Evolutionary conservation across 2,888 invertebrate species (phyloP), one percentile per base, ranked within the genome.

Genomic region (Rambutsinella grinnellia): DNA sequence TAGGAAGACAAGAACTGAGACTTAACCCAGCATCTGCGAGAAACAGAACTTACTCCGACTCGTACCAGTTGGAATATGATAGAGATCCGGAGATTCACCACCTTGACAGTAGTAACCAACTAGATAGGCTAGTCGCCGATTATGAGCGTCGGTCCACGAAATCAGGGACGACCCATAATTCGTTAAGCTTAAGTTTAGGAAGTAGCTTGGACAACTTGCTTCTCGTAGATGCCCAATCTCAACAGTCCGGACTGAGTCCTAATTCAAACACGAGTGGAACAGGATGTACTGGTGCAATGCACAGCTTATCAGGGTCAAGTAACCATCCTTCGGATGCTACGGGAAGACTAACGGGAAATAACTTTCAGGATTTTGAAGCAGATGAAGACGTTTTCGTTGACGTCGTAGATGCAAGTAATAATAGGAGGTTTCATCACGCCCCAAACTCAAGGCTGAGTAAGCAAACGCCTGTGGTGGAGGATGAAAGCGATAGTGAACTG

Each of bases 351-450:
- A 68, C 67, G 19, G 70, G 70, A 53, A 36, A 5, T 8, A 75
- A 75, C 24, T 67, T 67, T 36, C 54, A 28, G 10, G 83, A 82
- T 66, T 82, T 80, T n/a, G 83, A 82, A 21, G 67, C 56, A n/a
- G 83, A 82, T 62, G 81, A 78, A 21, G 81, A 82, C 63, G 83
- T 83, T n/a, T 83, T 83, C 67, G 76, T 78, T 3, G 71, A 75
- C 6, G 70, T 70, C 23, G 71, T 71, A 28, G 71, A 67, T 49
- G 61, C 57, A 2, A 67, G 70, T 23, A 46, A 23, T 21, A 36
- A 17, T 21, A 65, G 53, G 19, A 56, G 68, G 49, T 66, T 53
- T 47, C 70, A 46, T n/a, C 46, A n/a, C 27, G 47, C 57, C 23
- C 57, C 15, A 1, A 56, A 10, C 17, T 53, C 58, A 8, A 67